Conservation (phyloP, 30 jellyfish, hydroid and myxozoan genomes). For the Pelagia noctiluca region DNA sequence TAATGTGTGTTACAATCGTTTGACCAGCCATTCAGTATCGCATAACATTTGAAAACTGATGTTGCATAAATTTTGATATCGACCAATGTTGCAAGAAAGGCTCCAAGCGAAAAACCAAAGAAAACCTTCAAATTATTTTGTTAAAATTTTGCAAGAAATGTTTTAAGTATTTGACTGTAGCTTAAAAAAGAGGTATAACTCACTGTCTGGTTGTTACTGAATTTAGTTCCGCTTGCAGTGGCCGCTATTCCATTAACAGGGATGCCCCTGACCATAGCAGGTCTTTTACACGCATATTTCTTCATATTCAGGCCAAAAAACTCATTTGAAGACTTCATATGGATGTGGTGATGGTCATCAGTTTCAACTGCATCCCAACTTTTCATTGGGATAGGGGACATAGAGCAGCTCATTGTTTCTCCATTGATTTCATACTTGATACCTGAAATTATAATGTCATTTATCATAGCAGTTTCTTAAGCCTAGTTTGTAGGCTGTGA, state of each 20-base stretch:
- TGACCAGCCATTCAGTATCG: too few relatives aligned
- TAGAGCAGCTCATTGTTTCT: slow-evolving; percentile 26
- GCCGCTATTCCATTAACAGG: slow-evolving; percentile 28
- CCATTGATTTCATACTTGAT: slow-evolving; percentile 19
- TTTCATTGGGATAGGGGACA: slow-evolving; percentile 13
- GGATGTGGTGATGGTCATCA: slow-evolving; percentile 59
- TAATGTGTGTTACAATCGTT: too few relatives aligned
- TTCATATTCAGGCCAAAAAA: neutral
- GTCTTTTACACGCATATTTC: slow-evolving; percentile 33
- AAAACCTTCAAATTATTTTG: neutral
- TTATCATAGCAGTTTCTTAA: neutral
- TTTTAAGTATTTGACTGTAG: neutral
- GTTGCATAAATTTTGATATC: too few relatives aligned
- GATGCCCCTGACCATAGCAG: slow-evolving; percentile 36
- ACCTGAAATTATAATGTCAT: slow-evolving; percentile 7
- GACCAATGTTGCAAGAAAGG: neutral
- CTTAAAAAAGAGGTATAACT: neutral
- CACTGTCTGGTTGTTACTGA: neutral
- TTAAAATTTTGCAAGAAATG: neutral
- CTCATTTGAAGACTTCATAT: slow-evolving; percentile 52
- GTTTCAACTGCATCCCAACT: slow-evolving; percentile 51
- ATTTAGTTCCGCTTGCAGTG: neutral
- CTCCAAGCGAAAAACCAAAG: neutral
- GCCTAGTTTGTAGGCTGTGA: neutral
- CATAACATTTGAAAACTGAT: too few relatives aligned